A percentile compares a stretch with the other conserved stretches of the same genome.
These are phyloP conservation scores for Phyllotreta cruciferae DNA, from an alignment of 2,888 invertebrate species.

Conservation along the genomic window DNA sequence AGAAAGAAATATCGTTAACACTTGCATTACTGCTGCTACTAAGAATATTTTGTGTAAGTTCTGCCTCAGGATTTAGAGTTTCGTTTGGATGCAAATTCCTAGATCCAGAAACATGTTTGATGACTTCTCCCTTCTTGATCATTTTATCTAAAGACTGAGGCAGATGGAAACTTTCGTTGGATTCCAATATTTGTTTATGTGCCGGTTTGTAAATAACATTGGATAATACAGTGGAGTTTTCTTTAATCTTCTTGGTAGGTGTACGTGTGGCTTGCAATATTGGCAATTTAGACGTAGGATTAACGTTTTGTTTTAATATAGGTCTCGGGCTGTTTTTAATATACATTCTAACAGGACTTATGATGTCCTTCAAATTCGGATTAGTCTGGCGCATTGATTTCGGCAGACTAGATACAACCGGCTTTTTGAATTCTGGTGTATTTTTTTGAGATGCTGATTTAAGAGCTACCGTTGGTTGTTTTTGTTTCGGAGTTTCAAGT, in stretches of 20 bases:
- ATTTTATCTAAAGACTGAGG: conserved; percentile 26
- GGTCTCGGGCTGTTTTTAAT: conserved; percentile 36
- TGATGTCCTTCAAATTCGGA: conserved; percentile 28
- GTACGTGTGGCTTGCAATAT: too few species aligned
- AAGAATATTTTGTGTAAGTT: conserved; percentile 1
- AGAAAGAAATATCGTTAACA: conserved; percentile 9
- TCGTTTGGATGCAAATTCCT: not conserved
- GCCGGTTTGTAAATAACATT: conserved; percentile 25
- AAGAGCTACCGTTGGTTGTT: not conserved
- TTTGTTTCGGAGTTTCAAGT: not conserved
- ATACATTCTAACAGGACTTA: conserved; percentile 36
- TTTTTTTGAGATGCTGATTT: not conserved
- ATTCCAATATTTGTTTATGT: conserved; percentile 22
- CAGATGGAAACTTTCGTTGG: conserved; percentile 3
- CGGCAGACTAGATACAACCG: not conserved
- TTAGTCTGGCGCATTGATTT: not conserved
- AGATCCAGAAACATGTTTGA: conserved; percentile 6
- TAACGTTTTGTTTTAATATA: conserved; percentile 26
- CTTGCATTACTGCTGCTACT: not conserved
- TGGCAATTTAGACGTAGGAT: not conserved
- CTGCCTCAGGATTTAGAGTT: not conserved
- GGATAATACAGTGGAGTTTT: not conserved
- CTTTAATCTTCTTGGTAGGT: conserved; percentile 7
- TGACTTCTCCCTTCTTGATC: conserved; percentile 20
- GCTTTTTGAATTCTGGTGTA: not conserved